phyloP scores from a whole-genome alignment of 2,113 vertebrate species.

The Dunckerocampus dactyliophorus region DNA sequence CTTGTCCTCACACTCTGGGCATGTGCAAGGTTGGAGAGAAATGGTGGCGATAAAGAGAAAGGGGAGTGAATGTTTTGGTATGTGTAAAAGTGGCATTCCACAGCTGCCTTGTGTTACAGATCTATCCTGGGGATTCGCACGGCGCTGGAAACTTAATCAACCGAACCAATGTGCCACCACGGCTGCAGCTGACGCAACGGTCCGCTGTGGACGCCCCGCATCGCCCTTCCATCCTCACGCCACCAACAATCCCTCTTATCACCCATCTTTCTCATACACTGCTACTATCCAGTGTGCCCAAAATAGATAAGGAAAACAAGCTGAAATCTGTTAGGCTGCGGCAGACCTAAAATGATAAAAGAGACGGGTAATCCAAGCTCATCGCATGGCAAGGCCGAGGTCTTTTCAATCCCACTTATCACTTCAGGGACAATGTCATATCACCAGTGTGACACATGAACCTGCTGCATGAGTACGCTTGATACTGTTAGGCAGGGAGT shows the following conservation, averaged over 20 bases:
- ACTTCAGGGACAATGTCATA: conserved; percentile 46
- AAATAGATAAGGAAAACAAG: conserved; percentile 51
- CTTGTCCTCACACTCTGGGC: conserved; percentile 19
- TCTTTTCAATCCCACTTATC: conserved; percentile 46
- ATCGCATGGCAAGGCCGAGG: conserved; percentile 21
- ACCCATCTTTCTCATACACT: conserved; percentile 24
- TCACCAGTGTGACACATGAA: conserved; percentile 40
- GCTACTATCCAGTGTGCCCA: conserved; percentile 29
- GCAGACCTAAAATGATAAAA: conserved; percentile 26
- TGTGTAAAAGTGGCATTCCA: conserved; percentile 34
- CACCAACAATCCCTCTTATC: conserved; percentile 30
- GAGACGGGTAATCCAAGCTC: conserved; percentile 33
- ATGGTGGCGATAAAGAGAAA: conserved; percentile 7
- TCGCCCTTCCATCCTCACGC: conserved; percentile 23
- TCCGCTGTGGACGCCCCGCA: not conserved
- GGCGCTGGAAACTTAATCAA: conserved; percentile 44
- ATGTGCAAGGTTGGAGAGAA: conserved; percentile 25
- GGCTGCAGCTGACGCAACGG: conserved; percentile 24
- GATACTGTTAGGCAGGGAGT: conserved; percentile 40
- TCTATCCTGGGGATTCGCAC: conserved; percentile 53
- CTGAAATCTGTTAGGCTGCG: conserved; percentile 3
- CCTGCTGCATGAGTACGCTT: conserved; percentile 42
- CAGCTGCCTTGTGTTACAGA: conserved; percentile 44
- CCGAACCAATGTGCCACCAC: conserved; percentile 43
- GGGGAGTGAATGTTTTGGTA: not conserved